A percentile compares a stretch with the other conserved stretches of the same genome.
Conservation (phyloP, 2,113 vertebrate species). For the Aix galericulata region DNA sequence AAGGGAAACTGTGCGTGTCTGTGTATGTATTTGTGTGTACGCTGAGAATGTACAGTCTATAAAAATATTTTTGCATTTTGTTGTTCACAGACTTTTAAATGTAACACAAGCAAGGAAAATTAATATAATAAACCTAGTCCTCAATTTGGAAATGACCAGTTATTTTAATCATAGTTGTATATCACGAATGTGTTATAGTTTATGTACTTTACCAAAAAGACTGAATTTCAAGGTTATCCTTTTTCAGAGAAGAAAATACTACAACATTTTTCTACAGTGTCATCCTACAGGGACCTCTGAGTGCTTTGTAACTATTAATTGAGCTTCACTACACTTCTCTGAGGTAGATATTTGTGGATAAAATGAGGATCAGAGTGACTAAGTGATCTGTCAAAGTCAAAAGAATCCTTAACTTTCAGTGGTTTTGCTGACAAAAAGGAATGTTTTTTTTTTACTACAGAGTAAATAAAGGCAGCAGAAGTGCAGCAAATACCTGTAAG, state of each 20-base stretch:
- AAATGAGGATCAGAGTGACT: not conserved
- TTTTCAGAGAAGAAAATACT: not conserved
- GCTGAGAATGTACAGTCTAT: not conserved
- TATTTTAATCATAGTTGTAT: conserved; percentile 31
- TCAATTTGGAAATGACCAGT: conserved; percentile 18
- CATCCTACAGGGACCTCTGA: not conserved
- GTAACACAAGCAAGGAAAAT: not conserved
- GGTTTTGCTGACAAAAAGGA: not conserved
- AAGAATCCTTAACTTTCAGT: not conserved
- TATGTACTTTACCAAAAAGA: conserved; percentile 21
- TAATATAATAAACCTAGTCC: conserved; percentile 23
- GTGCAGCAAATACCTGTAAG: not conserved
- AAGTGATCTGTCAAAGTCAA: conserved; percentile 8
- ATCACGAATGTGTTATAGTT: not conserved
- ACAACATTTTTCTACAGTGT: not conserved
- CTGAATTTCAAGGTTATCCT: not conserved
- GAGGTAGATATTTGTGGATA: not conserved
- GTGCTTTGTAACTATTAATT: not conserved
- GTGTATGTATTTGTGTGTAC: not conserved
- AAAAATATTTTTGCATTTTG: not conserved
- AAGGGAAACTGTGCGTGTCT: not conserved
- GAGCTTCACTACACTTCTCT: not conserved
- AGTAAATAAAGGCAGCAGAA: not conserved
- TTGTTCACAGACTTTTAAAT: conserved; percentile 31
- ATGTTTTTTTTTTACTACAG: not conserved